phyloP scores from a whole-genome alignment of 2,888 invertebrate species.

The Ceramica pisi region DNA sequence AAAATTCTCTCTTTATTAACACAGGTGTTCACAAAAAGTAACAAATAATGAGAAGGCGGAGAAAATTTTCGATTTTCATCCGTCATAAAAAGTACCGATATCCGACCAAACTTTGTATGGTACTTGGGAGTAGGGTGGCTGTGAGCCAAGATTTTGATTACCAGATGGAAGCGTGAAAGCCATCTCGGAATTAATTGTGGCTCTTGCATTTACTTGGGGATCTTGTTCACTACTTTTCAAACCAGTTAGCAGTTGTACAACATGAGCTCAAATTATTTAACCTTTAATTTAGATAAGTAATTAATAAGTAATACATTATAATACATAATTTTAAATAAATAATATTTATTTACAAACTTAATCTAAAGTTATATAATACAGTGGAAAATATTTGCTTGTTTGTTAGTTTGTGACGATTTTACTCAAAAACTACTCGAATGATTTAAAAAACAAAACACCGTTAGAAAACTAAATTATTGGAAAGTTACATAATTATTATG shows the following conservation, averaged over 20 bases:
- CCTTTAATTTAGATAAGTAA: too few species aligned
- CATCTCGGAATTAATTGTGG: background rate
- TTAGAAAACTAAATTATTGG: too few species aligned
- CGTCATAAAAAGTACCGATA: conserved; percentile 36
- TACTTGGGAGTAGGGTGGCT: conserved; percentile 13
- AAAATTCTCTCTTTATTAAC: conserved; percentile 40
- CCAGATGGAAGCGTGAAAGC: background rate
- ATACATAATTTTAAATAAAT: too few species aligned
- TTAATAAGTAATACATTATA: too few species aligned
- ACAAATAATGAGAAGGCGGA: conserved; percentile 18
- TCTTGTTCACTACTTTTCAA: background rate
- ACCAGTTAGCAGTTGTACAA: background rate
- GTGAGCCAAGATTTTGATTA: conserved; percentile 17
- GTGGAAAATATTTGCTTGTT: too few species aligned
- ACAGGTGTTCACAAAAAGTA: conserved; percentile 14
- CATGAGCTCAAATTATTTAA: too few species aligned
- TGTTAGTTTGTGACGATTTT: too few species aligned
- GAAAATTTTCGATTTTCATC: conserved; percentile 14
- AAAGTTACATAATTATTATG: too few species aligned
- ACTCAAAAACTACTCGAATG: too few species aligned
- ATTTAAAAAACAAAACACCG: too few species aligned
- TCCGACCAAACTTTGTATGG: conserved; percentile 5
- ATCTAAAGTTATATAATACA: too few species aligned
- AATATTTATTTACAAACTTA: too few species aligned
- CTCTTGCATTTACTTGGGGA: background rate